Evolutionary conservation across 1,140 invertebrate genomes (phyloP).

Genomic region (Saxidomus purpurata): DNA sequence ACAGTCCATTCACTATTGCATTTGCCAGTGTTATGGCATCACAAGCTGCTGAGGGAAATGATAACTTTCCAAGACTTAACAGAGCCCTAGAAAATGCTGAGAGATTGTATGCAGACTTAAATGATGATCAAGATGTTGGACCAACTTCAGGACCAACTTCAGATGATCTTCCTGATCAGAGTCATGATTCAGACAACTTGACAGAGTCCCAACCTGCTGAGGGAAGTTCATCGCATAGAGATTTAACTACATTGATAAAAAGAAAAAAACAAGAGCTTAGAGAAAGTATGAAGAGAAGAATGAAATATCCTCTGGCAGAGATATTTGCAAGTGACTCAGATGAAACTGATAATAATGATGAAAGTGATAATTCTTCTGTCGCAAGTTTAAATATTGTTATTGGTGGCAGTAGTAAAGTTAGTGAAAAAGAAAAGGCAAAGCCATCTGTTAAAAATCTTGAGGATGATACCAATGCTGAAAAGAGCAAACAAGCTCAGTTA

Average conservation of each 20-base stretch:
- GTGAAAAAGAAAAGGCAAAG: constrained; percentile 12
- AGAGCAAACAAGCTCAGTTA: constrained; percentile 57
- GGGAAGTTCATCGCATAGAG: neutral
- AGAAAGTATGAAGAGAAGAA: neutral
- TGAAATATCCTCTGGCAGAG: constrained; percentile 52
- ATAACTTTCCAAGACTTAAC: constrained; percentile 43
- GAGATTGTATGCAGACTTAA: constrained; percentile 51
- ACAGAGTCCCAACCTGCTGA: neutral
- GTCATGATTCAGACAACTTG: neutral
- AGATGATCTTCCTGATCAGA: neutral
- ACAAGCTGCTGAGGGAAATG: constrained; percentile 69
- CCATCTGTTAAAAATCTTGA: constrained; percentile 20
- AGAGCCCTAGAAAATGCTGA: constrained; percentile 47
- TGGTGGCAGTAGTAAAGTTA: constrained; percentile 46
- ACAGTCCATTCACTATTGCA: constrained; percentile 82
- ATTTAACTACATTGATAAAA: constrained; percentile 7
- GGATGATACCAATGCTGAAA: constrained; percentile 21
- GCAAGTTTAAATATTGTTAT: constrained; percentile 35
- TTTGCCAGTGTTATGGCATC: constrained; percentile 82
- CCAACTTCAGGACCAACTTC: neutral
- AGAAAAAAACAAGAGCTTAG: constrained; percentile 51
- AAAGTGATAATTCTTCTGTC: constrained; percentile 62
- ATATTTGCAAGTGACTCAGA: constrained; percentile 72
- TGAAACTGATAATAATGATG: constrained; percentile 76
- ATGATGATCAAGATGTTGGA: constrained; percentile 2